Evolutionary conservation across 2,797 vertebrate genomes (phyloP).

Genomic region (Craterocephalus amniculus): DNA sequence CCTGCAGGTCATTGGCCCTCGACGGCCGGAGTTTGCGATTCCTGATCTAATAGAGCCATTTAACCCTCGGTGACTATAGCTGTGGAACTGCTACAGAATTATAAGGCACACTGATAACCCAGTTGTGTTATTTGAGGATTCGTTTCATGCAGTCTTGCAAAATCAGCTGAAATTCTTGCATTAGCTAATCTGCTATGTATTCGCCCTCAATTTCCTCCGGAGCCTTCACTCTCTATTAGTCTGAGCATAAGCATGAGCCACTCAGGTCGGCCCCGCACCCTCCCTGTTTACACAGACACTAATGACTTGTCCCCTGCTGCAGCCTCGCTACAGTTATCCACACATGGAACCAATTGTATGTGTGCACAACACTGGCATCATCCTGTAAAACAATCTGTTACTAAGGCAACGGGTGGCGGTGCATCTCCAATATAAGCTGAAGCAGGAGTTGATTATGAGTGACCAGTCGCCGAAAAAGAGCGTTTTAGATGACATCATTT

Average conservation of each 20-base stretch:
- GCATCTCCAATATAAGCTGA: slow-evolving; percentile 18
- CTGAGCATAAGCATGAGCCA: slow-evolving; percentile 46
- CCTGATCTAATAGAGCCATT: neutral
- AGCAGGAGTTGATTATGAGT: slow-evolving; percentile 45
- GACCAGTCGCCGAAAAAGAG: slow-evolving; percentile 14
- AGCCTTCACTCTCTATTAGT: slow-evolving; percentile 49
- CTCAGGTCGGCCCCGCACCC: slow-evolving; percentile 30
- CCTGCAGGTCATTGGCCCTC: too few relatives aligned
- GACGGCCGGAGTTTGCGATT: too few relatives aligned
- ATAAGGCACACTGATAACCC: neutral
- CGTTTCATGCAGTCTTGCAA: slow-evolving; percentile 26
- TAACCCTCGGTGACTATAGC: slow-evolving; percentile 8
- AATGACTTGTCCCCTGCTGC: slow-evolving; percentile 48
- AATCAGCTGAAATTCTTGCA: slow-evolving; percentile 45
- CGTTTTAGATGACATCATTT: slow-evolving; percentile 57
- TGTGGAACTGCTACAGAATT: slow-evolving; percentile 15
- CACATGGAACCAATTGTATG: slow-evolving; percentile 67
- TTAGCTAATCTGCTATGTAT: slow-evolving; percentile 53
- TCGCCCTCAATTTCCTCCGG: slow-evolving; percentile 40
- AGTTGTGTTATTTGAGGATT: slow-evolving; percentile 40
- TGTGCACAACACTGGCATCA: slow-evolving; percentile 25
- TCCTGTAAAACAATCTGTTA: slow-evolving; percentile 63
- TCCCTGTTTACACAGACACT: slow-evolving; percentile 55
- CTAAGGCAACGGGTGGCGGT: slow-evolving; percentile 52
- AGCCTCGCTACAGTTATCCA: slow-evolving; percentile 29